phyloP scores from a whole-genome alignment of 2,797 vertebrate species.

The Halcyon chelicuti region DNA sequence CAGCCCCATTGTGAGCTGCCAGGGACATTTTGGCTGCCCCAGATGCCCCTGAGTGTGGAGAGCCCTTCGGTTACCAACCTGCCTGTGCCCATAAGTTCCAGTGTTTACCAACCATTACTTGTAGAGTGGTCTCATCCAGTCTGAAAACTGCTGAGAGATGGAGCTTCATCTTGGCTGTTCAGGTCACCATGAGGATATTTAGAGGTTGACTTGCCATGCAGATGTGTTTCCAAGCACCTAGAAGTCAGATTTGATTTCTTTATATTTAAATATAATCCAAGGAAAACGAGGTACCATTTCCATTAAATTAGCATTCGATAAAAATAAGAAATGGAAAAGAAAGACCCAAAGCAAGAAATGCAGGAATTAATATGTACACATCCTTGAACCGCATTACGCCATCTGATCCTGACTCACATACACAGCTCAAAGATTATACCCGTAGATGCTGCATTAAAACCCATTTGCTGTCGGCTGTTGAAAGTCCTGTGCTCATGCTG shows the following conservation, averaged over 20 bases:
- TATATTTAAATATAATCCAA: background rate
- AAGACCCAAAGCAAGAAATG: background rate
- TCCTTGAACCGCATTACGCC: accelerated
- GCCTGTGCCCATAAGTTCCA: background rate
- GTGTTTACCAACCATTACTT: background rate
- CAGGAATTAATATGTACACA: background rate
- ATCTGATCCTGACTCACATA: background rate
- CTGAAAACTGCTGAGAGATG: background rate
- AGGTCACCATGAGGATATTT: background rate
- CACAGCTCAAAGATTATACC: background rate
- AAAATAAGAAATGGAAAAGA: background rate
- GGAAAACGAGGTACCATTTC: background rate
- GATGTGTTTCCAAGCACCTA: background rate
- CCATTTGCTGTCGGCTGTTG: background rate
- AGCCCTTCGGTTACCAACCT: background rate
- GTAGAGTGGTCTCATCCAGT: background rate
- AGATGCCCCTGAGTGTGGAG: background rate
- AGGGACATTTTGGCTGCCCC: background rate
- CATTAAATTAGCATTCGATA: background rate
- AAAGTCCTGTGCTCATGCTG: accelerated
- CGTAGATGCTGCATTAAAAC: background rate
- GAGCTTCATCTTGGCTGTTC: background rate
- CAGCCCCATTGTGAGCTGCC: accelerated
- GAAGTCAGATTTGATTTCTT: background rate
- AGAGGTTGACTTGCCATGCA: background rate